Evolutionary conservation across 2,888 invertebrate genomes (phyloP).

Genomic region (Protonemura montana): DNA sequence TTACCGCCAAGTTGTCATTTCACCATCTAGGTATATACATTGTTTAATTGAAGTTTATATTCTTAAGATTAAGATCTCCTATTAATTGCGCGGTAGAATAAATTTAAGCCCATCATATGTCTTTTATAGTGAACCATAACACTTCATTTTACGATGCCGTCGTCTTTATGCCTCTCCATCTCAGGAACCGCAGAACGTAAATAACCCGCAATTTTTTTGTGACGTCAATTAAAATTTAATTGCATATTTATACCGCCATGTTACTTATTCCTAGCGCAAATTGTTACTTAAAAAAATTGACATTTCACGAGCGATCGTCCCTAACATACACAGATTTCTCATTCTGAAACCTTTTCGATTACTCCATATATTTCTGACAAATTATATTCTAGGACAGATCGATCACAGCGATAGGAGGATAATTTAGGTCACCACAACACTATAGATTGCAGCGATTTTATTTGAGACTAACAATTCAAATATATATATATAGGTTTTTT

Average conservation of each 20-base stretch:
- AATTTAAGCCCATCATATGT: neutral
- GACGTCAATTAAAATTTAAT: neutral
- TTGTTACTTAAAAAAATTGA: neutral
- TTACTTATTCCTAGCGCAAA: neutral
- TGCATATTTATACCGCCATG: neutral
- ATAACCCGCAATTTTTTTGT: neutral
- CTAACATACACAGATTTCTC: neutral
- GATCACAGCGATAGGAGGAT: neutral
- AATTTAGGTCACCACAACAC: neutral
- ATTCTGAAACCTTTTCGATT: neutral
- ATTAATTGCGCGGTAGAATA: neutral
- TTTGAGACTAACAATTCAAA: neutral
- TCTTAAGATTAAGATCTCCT: neutral
- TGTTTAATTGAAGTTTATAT: neutral
- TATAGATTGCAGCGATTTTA: neutral
- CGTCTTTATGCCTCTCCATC: neutral
- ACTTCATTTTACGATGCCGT: neutral
- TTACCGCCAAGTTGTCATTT: neutral
- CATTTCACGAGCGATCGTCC: neutral
- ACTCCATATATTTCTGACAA: neutral
- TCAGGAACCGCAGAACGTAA: neutral
- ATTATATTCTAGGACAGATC: neutral
- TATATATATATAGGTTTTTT: neutral
- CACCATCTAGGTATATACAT: neutral
- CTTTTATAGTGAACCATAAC: constrained; percentile 12